Conservation (phyloP, 2,888 invertebrate genomes). For the Hydraecia micacea region DNA sequence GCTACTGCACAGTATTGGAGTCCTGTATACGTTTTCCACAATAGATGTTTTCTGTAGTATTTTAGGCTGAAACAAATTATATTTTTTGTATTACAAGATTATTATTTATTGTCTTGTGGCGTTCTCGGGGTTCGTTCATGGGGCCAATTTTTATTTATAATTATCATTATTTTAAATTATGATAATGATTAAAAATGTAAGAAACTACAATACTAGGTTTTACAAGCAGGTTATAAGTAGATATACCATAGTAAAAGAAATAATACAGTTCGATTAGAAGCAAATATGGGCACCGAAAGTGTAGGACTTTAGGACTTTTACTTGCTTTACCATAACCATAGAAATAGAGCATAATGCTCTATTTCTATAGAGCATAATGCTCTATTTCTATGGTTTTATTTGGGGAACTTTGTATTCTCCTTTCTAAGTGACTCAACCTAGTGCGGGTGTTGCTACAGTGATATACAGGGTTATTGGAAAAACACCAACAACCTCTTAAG, state of each 20-base stretch:
- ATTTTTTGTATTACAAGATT: not conserved
- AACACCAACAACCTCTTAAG: too few relatives aligned
- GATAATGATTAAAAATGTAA: not conserved
- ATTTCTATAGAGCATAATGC: not conserved
- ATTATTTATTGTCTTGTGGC: not conserved
- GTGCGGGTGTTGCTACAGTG: not conserved
- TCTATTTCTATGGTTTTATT: not conserved
- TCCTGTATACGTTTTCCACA: conserved; percentile 96
- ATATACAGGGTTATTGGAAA: not conserved
- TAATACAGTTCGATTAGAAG: not conserved
- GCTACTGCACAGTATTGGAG: conserved; percentile 96
- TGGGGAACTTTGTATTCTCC: not conserved
- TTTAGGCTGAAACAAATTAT: conserved; percentile 88
- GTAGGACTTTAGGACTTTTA: not conserved
- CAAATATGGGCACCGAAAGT: not conserved
- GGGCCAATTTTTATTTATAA: not conserved
- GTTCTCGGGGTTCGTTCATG: not conserved
- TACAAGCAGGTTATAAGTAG: not conserved
- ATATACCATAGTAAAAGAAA: not conserved
- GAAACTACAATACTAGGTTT: not conserved
- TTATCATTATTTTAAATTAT: conserved; percentile 1
- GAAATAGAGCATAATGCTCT: not conserved
- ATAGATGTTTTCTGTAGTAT: conserved; percentile 93
- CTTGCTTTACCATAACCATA: too few relatives aligned
- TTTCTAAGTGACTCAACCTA: not conserved